Conservation (phyloP, 2,113 vertebrate genomes). For the Pelvicachromis taeniatus region DNA sequence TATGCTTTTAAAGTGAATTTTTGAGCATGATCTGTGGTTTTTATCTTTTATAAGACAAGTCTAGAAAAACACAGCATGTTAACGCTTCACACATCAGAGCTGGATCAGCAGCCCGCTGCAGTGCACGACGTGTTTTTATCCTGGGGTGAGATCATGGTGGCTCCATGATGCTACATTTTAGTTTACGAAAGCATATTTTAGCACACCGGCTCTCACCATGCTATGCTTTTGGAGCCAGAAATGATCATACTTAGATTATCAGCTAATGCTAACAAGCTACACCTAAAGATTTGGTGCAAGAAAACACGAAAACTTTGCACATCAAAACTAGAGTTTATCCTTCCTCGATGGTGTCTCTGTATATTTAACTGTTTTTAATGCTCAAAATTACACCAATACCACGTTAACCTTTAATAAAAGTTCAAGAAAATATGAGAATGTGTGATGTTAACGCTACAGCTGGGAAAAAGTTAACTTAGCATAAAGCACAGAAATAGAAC, state of each 20-base stretch:
- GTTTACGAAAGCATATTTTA: neutral
- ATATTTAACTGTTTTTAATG: neutral
- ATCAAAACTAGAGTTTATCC: neutral
- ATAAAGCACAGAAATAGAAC: neutral
- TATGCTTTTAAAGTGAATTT: neutral
- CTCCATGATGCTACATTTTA: neutral
- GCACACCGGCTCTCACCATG: neutral
- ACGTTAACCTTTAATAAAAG: neutral
- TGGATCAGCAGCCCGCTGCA: neutral
- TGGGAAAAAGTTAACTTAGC: neutral
- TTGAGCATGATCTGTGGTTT: neutral
- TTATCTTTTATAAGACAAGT: neutral
- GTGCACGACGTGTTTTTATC: neutral
- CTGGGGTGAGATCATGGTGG: too few species aligned
- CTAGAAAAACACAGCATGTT: neutral
- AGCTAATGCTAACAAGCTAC: neutral
- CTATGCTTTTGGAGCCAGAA: neutral
- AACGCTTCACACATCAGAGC: neutral
- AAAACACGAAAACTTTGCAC: neutral
- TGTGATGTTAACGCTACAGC: neutral
- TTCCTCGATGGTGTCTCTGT: neutral
- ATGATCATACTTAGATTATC: neutral
- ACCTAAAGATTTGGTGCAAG: neutral
- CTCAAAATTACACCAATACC: neutral
- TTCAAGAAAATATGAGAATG: neutral